Conservation (phyloP, 1,140 invertebrate genomes). For the Calliopsis andreniformis region DNA sequence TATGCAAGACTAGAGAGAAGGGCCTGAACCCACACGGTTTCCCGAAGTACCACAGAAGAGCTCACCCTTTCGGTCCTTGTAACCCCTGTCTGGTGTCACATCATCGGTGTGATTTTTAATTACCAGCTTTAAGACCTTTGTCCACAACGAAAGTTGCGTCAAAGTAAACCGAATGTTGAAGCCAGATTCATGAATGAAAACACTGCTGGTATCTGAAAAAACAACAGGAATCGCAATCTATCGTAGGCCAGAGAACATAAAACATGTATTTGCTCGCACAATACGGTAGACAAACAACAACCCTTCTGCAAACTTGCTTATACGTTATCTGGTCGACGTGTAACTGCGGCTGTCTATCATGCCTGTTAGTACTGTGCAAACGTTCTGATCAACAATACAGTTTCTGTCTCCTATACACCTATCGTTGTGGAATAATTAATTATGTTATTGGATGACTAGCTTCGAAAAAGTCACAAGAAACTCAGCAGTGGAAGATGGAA, state of each 20-base stretch:
- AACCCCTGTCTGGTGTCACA: conserved; percentile 31
- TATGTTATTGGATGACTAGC: not conserved
- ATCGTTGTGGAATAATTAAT: conserved; percentile 18
- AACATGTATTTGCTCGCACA: conserved; percentile 53
- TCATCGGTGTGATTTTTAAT: conserved; percentile 60
- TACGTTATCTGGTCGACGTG: conserved; percentile 42
- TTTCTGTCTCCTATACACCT: conserved; percentile 8
- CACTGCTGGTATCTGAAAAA: conserved; percentile 44
- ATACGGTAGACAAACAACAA: conserved; percentile 53
- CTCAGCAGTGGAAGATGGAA: not conserved
- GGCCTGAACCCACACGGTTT: conserved; percentile 14
- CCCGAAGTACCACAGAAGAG: conserved; percentile 17
- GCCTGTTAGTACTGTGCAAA: conserved; percentile 46
- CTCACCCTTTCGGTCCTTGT: conserved; percentile 37
- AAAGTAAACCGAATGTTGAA: conserved; percentile 43
- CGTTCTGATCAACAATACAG: conserved; percentile 26
- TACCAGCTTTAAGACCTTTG: conserved; percentile 37
- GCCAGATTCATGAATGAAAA: conserved; percentile 62
- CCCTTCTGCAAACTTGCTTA: conserved; percentile 39
- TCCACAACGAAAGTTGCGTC: conserved; percentile 45
- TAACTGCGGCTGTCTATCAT: conserved; percentile 52
- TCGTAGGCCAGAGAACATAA: conserved; percentile 14
- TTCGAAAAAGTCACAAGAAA: not conserved
- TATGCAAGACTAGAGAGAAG: not conserved
- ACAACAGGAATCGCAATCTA: conserved; percentile 36